Conservation (phyloP, 2,888 invertebrate species). For the Spisula subtruncata region DNA sequence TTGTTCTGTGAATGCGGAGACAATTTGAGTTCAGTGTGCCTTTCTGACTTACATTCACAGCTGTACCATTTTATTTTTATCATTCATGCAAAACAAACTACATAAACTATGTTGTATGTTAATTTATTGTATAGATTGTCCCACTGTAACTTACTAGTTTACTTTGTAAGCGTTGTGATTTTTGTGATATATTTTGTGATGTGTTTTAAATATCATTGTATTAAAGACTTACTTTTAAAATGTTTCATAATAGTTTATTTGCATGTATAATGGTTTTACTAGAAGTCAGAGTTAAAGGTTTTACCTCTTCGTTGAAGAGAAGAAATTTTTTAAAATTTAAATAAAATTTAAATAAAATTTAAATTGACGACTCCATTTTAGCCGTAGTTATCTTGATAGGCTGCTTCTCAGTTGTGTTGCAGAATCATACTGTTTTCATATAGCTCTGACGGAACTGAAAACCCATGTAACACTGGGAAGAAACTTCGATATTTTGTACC, state of each 20-base stretch:
- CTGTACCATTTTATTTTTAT: not conserved
- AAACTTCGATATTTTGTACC: too few relatives aligned
- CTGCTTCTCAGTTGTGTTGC: too few relatives aligned
- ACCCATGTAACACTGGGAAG: too few relatives aligned
- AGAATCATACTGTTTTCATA: too few relatives aligned
- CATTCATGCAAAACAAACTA: not conserved
- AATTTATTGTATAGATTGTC: not conserved
- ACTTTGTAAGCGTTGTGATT: not conserved
- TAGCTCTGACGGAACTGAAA: too few relatives aligned
- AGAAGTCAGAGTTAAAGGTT: not conserved
- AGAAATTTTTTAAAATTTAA: not conserved
- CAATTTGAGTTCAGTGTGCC: not conserved
- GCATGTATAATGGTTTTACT: not conserved
- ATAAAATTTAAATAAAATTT: not conserved
- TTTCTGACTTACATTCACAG: not conserved
- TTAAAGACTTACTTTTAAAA: not conserved
- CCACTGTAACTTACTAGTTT: not conserved
- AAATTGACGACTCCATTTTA: not conserved
- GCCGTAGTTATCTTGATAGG: too few relatives aligned
- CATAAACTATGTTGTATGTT: not conserved
- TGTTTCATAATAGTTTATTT: not conserved
- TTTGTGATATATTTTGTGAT: conserved; percentile 31
- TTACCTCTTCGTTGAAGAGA: not conserved
- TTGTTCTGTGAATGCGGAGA: not conserved
- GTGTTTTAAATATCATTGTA: not conserved